Evolutionary conservation across 2,113 vertebrate genomes (phyloP).

Genomic region (Typhlomys cinereus): DNA sequence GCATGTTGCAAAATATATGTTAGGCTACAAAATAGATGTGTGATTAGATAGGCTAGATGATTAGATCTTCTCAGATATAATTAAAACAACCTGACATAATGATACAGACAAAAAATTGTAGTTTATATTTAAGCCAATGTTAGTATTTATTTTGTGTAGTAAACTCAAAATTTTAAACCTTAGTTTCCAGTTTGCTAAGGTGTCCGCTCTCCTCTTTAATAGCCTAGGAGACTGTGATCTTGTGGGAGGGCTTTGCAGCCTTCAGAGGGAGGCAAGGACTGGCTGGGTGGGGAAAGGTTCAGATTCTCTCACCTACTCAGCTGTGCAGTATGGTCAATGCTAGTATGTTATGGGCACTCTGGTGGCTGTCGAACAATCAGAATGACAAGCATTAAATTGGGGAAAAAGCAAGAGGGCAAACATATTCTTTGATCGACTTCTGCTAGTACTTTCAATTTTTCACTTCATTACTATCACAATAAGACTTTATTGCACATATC

Average conservation of each 20-base stretch:
- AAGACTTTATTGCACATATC: neutral
- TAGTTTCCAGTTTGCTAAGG: neutral
- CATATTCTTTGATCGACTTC: neutral
- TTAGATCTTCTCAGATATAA: neutral
- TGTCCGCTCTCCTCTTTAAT: neutral
- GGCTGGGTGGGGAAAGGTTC: no score
- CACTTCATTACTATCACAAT: slow-evolving; percentile 4
- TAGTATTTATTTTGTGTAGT: neutral
- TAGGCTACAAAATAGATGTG: neutral
- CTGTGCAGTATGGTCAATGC: neutral
- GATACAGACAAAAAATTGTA: neutral
- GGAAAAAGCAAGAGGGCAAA: neutral
- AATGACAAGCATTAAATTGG: neutral
- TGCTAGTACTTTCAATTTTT: neutral
- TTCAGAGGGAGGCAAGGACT: neutral
- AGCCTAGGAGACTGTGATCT: neutral
- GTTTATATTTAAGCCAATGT: neutral
- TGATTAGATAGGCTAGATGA: neutral
- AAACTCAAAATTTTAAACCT: neutral
- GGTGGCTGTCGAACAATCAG: neutral
- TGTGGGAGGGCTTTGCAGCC: accelerated
- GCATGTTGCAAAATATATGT: neutral
- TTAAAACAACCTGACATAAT: neutral
- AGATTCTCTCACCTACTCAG: accelerated
- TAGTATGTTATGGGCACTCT: neutral